A percentile compares a stretch with the other conserved stretches of the same genome.
Evolutionary conservation across 2,888 invertebrate species (phyloP).

Genomic region (Parnassius orleans): DNA sequence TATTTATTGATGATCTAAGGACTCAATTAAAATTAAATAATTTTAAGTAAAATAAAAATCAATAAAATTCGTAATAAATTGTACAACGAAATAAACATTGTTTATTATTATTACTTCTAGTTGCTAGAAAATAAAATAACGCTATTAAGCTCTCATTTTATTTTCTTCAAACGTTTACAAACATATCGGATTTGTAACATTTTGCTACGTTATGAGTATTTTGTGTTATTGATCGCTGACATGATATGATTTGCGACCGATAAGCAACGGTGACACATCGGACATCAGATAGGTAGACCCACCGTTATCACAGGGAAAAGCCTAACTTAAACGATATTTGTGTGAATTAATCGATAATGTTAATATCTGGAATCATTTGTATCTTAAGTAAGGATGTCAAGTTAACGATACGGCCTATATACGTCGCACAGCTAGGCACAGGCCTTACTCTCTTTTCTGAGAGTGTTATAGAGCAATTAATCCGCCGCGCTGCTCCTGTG

Average conservation of each 20-base stretch:
- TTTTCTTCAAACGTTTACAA: background rate
- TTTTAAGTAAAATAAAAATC: too few species aligned
- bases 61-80: too few species aligned
- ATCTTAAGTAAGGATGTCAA: background rate
- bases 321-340: conserved; percentile 19
- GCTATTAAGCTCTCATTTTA: too few species aligned
- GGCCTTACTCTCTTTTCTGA: too few species aligned
- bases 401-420: too few species aligned
- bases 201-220: conserved; percentile 15
- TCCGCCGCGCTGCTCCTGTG: too few species aligned
- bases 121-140: too few species aligned
- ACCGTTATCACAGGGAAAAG: conserved; percentile 23
- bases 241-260: conserved; percentile 43
- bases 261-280: conserved; percentile 40
- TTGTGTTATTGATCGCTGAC: conserved; percentile 43
- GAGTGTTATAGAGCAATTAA: too few species aligned
- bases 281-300: conserved; percentile 33
- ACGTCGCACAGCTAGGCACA: background rate
- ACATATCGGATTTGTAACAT: conserved; percentile 10
- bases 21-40: too few species aligned
- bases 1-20: too few species aligned
- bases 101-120: too few species aligned
- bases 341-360: conserved; percentile 19
- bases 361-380: background rate
- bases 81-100: too few species aligned